Base-by-base conservation (phyloP, 2,113 vertebrate genomes). In the Sceloporus undulatus region DNA sequence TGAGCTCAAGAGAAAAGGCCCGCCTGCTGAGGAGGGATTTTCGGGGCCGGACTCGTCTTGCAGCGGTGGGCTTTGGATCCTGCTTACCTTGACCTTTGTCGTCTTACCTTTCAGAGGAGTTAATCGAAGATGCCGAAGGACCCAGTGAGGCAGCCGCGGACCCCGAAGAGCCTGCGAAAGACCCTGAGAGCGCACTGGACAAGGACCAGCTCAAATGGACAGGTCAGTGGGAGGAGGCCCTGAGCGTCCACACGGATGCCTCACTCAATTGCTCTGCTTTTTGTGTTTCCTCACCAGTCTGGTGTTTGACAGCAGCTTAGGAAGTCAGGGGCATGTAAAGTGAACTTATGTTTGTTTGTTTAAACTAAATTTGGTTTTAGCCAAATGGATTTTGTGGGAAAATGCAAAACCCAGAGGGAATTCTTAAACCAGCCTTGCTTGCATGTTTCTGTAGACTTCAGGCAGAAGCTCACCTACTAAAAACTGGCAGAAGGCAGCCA, bases 121-220 rank as follows among this genome's bases (percentile, higher is more conserved):
- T 98, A 91, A 94, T 93, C 92, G 99, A 99, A 97, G 99, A 99
- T 98, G 98, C 97, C 89, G 98, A 99, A 97, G 98, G 98, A 94
- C 97, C 98, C 94, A 97, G 89, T 94, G 99, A 99, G 96, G 97
- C 97, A 86, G 95, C 97, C 75, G 97, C 97, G 81, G 98, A 99
- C 92, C 97, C 98, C 93, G 99, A 99, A 96, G 99, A 99, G 96
- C 97, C 98, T 96, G 95, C 97, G 92, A 99, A 98, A 98, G 98
- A 99, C 93, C 98, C 97, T 94, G 98, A 99, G 94, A 96, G 98
- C 95, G 98, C 97, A 96, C 96, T 97, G 92, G 98, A 99, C 92
- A 99, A 98, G 95, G 98, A 99, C 91, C 98, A 98, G 96, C 97
- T 94, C 97, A 99, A 98, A 98, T 98, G 98, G 97, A 96, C 98